Evolutionary conservation across 2,888 invertebrate genomes (phyloP).

Genomic region (Muschampia plurimacula): DNA sequence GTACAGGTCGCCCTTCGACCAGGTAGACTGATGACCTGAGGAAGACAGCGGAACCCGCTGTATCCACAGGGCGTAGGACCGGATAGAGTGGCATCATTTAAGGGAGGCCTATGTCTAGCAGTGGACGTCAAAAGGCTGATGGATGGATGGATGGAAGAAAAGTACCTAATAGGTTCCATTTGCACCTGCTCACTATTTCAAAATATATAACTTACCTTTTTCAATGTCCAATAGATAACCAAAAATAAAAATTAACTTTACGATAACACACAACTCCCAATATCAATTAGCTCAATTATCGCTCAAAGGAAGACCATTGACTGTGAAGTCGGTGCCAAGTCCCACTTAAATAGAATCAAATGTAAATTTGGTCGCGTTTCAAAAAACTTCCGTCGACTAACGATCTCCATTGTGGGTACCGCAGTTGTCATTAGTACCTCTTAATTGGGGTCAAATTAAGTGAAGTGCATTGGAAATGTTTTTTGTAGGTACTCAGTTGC

Average conservation of each 20-base stretch:
- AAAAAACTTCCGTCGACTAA: constrained; percentile 52
- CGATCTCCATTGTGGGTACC: constrained; percentile 44
- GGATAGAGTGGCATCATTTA: too few species aligned
- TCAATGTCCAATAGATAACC: too few species aligned
- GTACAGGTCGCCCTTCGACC: too few species aligned
- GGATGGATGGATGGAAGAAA: too few species aligned
- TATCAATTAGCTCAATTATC: constrained; percentile 44
- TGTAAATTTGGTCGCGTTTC: constrained; percentile 67
- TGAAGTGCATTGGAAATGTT: constrained; percentile 16
- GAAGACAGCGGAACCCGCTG: too few species aligned
- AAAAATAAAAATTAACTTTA: neutral
- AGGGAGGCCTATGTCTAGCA: too few species aligned
- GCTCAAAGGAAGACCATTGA: constrained; percentile 23
- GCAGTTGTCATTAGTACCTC: constrained; percentile 35
- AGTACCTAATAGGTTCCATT: too few species aligned
- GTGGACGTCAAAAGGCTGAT: too few species aligned
- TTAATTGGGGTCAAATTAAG: constrained; percentile 36
- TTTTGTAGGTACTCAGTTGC: constrained; percentile 5
- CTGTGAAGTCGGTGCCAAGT: constrained; percentile 52
- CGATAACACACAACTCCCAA: neutral
- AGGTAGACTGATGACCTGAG: too few species aligned
- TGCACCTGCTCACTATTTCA: too few species aligned
- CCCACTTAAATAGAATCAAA: constrained; percentile 62
- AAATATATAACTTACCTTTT: too few species aligned
- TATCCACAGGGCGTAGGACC: too few species aligned